Percentiles rank a stretch among this genome's conserved stretches.
phyloP scores from a whole-genome alignment of 2,888 invertebrate genomes.

The Morpho helenor region DNA sequence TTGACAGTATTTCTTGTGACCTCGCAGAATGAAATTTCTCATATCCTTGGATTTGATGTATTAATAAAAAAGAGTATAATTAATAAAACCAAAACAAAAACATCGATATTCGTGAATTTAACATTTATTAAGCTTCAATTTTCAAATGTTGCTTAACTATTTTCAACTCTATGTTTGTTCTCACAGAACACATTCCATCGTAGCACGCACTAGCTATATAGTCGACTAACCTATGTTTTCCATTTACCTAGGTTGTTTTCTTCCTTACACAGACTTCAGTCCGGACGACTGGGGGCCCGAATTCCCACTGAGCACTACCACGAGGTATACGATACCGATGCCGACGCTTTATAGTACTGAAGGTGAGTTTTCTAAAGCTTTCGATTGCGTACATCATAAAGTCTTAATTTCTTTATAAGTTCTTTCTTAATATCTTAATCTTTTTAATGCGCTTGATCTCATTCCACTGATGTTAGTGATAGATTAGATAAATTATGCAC shows the following conservation, averaged over 20 bases:
- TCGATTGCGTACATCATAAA: too few relatives aligned
- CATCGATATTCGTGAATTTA: constrained; percentile 2
- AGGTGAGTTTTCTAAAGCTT: constrained; percentile 53
- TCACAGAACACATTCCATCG: constrained; percentile 13
- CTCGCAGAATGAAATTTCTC: too few relatives aligned
- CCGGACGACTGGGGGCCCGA: constrained; percentile 83
- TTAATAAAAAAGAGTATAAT: too few relatives aligned
- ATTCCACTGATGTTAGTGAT: too few relatives aligned
- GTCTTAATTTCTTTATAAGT: too few relatives aligned
- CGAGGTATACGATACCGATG: constrained; percentile 84
- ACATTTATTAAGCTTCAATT: constrained; percentile 1
- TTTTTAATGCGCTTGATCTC: too few relatives aligned
- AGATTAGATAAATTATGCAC: too few relatives aligned
- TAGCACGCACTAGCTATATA: constrained; percentile 30
- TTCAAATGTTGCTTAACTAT: constrained; percentile 10
- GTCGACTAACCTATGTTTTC: constrained; percentile 67
- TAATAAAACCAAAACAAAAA: not conserved
- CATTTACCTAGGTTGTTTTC: constrained; percentile 78
- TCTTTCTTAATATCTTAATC: too few relatives aligned
- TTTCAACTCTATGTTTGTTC: constrained; percentile 10
- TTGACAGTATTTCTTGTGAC: too few relatives aligned
- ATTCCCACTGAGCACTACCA: constrained; percentile 73
- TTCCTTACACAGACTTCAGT: constrained; percentile 78
- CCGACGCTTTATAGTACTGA: constrained; percentile 90
- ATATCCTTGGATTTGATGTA: too few relatives aligned